Base-by-base conservation (phyloP, 2,797 vertebrate species). In the Acanthurus lineatus region DNA sequence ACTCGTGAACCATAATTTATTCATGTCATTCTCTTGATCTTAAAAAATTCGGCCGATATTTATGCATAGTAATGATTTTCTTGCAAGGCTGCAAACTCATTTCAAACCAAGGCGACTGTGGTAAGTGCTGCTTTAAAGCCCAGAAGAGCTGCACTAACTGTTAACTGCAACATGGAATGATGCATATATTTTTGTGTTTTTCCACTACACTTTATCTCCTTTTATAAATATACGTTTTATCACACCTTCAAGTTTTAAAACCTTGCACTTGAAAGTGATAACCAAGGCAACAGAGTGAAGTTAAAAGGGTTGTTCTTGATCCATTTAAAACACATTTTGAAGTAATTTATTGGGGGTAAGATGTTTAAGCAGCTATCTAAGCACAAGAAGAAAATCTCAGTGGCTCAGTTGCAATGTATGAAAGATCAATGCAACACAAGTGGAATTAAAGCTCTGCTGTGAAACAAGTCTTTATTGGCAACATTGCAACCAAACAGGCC, bases 11-110 rank as follows among this genome's bases (percentile, higher is more conserved):
- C 32, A 61, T 47, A 2, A 77, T 56, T 73, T 64, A 81, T 85
- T 81, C 58, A 77, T 69, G 14, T 53, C 11, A 79, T 73, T 83
- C 64, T 65, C 44, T 66, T 76, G 15, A 69, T 77, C 67, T 68
- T n/a, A 35, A 61, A 54, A 54, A 52, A 8, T 63, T 53, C 6
- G 48, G 67, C 14, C 0, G 57, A 61, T 72, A 68, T 68, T 53
- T 61, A 62, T 62, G n/a, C 58, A 63, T 69, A 62, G 22, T 66
- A 40, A 62, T 45, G 16, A 77, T 63, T 69, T 76, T n/a, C 35
- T 51, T 71, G 22, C 25, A 61, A 58, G 77, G 9, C 38, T 42
- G 20, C 35, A 78, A 64, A 69, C 42, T 52, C 17, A 16, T 25
- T 19, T 32, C 12, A 59, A 76, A 51, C 56, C 4, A 60, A 58